phyloP scores from a whole-genome alignment of 2,113 vertebrate species.

The Struthidea cinerea region DNA sequence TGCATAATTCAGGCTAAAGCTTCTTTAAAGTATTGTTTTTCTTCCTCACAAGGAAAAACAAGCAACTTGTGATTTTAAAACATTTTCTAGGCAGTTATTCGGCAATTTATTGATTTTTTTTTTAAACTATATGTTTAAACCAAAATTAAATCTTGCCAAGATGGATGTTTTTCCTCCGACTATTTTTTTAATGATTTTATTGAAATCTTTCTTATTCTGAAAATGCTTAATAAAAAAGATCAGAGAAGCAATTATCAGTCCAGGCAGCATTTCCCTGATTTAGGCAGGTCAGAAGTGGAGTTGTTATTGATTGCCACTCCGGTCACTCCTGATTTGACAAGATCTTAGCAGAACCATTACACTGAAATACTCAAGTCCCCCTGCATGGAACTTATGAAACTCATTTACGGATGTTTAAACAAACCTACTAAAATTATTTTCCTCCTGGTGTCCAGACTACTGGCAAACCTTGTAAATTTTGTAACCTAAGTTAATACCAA shows the following conservation, averaged over 20 bases:
- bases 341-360: not conserved
- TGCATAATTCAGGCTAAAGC: not conserved
- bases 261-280: not conserved
- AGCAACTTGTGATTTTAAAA: not conserved
- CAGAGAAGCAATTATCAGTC: not conserved
- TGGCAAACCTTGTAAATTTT: not conserved
- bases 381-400: not conserved
- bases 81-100: not conserved
- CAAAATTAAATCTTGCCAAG: not conserved
- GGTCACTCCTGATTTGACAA: not conserved
- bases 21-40: not conserved
- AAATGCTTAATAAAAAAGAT: not conserved
- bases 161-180: not conserved
- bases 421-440: not conserved
- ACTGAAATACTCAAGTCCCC: rapidly evolving
- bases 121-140: not conserved
- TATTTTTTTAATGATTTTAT: not conserved
- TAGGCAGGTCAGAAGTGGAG: not conserved
- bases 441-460: not conserved
- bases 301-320: not conserved
- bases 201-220: no score
- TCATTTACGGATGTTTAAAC: not conserved
- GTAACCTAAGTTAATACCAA: not conserved
- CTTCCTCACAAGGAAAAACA: not conserved
- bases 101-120: not conserved